Base-by-base conservation (phyloP, 2,888 invertebrate genomes). In the Podabrus alpinus region DNA sequence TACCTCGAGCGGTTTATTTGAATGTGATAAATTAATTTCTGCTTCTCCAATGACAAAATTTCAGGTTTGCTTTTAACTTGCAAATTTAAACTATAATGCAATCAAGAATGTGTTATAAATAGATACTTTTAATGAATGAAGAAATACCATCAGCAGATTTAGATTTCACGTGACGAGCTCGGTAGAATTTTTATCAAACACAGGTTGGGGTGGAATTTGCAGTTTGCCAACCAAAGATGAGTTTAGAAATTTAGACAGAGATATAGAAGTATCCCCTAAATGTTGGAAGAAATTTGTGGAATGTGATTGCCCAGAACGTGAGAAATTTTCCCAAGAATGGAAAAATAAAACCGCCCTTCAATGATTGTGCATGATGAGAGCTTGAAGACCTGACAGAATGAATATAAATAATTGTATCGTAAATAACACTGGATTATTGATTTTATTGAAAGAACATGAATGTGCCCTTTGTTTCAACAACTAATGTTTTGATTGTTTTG, bases 241-340 rank as follows among this genome's bases (percentile, higher is more conserved):
- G 85, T 97, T 96, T 86, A 90, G 95, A 79, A 97, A 98, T 87
- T 89, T 98, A 75, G 98, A 98, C 86, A 91, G 97, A 77, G 98
- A 98, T 86, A 97, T 98, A 81, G 98, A 98, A 88, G 96, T 94
- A 3, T 97, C 97, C 0, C 94, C 96, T n/a, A 98, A 98, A 85
- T 91, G 97, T 73, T 98, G 98, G 98, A 97, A 97, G 87, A 98
- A 98, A 88, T 92, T 98, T 82, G 95, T 98, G 1, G 98, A 98
- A 88, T 94, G 95, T 82, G 98, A 98, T 85, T 94, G 94, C 83
- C 97, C 98, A 0, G 98, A 98, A 87, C 93, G 95, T 80, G 98
- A 98, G 85, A 98, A 97, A 86, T 96, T 98, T 86, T 98, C 98
- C 0, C 97, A 97, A 88, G 98, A 98, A 88, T 98, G 98, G 98